phyloP scores from a whole-genome alignment of 2,797 vertebrate genomes.

The Smutsia gigantea region DNA sequence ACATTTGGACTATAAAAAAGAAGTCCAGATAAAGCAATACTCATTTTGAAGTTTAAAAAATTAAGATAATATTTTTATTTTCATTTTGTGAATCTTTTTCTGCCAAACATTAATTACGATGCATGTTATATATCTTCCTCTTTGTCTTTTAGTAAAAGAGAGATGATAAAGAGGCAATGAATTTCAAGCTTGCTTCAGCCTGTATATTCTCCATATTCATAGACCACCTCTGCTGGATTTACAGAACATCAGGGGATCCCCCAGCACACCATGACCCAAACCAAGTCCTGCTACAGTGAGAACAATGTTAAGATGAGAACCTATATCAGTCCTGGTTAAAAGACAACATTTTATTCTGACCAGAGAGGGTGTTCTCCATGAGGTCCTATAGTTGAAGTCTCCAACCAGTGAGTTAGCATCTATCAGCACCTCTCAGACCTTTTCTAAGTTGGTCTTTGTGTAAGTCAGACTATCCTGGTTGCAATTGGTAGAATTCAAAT shows the following conservation, averaged over 20 bases:
- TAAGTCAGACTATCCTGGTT: neutral
- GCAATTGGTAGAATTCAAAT: neutral
- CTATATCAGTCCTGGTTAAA: neutral
- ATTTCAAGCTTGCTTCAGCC: neutral
- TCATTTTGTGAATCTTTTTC: neutral
- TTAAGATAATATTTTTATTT: neutral
- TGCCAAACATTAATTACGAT: neutral
- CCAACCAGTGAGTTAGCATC: neutral
- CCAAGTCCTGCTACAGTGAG: neutral
- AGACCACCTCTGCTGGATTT: neutral
- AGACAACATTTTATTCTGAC: neutral
- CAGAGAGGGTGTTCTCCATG: neutral
- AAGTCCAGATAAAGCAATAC: neutral
- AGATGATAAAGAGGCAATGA: neutral
- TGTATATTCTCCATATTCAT: neutral
- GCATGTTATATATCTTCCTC: neutral
- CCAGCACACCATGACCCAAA: neutral
- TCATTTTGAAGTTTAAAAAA: slow-evolving; percentile 14
- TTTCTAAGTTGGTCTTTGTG: neutral
- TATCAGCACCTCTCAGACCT: neutral
- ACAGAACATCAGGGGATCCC: neutral
- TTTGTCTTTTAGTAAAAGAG: slow-evolving; percentile 16
- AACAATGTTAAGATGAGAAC: neutral
- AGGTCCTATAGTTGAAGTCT: neutral
- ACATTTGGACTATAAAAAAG: neutral